Base-by-base conservation (phyloP, 2,797 vertebrate genomes). In the Pangasius krempfi region DNA sequence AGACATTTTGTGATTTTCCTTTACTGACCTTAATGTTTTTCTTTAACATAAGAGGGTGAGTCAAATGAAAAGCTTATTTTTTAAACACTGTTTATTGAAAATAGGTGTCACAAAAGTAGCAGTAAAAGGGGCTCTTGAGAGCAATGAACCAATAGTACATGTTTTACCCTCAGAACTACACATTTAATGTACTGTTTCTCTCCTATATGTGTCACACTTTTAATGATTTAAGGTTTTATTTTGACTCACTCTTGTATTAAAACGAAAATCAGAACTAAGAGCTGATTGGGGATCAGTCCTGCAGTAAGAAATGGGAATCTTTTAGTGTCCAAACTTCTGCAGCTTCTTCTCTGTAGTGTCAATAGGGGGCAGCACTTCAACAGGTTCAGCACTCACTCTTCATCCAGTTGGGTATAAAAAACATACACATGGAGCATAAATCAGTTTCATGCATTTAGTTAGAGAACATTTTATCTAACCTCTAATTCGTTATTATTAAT, bases 331-430 rank as follows among this genome's bases (percentile, higher is more conserved):
- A 60, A 82, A 58, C 70, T 66, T 78, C 44, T 68, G 33, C 50
- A 87, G 72, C 37, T 73, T 52, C 52, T 85, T 78, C 73, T 64
- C 22, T 88, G 1, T 18, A 52, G 13, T 40, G 60, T 88, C 91
- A 88, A 90, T 68, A 91, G 91, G 89, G 88, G 91, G 91, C 88
- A 87, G 89, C 86, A 89, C 80, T 87, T 84, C 33, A 54, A 89
- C 86, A 87, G 56, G 40, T 54, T 87, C 76, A 70, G 30, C 60
- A 27, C 58, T 47, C 25, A 83, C 58, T 83, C 9, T 83, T 83
- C 37, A 64, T 64, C 44, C 44, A 84, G 40, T 44, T 66, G 81
- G 12, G 7, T 47, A 4, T 56, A 22, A 44, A 44, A 40, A 5
- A 81, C 16, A 79, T 3, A 22, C 30, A 58, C 18, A 60, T 1